Evolutionary conservation across 2,113 vertebrate species (phyloP), one percentile per base, ranked within the genome.

Genomic region (Myotis lucifugus): DNA sequence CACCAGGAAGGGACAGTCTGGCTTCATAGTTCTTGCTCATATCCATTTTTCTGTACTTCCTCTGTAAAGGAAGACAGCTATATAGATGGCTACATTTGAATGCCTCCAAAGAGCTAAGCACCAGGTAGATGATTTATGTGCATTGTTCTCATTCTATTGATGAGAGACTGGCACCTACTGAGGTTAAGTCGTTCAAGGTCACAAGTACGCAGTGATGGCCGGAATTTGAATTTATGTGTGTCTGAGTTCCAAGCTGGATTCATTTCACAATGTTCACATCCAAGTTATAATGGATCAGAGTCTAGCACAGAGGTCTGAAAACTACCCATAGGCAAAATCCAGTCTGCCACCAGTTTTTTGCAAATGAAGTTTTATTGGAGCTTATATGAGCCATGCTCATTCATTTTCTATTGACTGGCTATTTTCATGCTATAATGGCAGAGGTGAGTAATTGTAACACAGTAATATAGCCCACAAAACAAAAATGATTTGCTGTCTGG

Each of bases 361-460:
- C 76, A 76, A 85, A 76, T 72, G 85, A 93, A 90, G 48, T 73
- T 83, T 91, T 94, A 93, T 37, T 87, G 59, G 66, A 81, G 25
- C 12, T 86, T 81, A 37, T 48, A 91, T 34, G 6, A 83, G 34
- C 77, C 46, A 48, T n/a, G 3, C 29, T 89, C 59, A 67, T 69
- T 77, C 69, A 74, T 67, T 72, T 67, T 46, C 40, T 46, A 9
- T 32, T 86, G 59, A 50, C 40, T 61, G 46, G 34, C 10, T 90
- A 23, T 7, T 85, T 67, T 90, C 29, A n/a, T 69, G 37, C 19
- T 72, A 12, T 48, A 70, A 73, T 52, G 67, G 10, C 17, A 77
- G 37, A 88, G 40, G n/a, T 40, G 25, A 93, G 40, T 32, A 72
- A 90, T 64, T 46, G 4, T 93, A 8, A 91, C 52, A 74, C 54